Evolutionary conservation across 2,888 invertebrate genomes (phyloP).

Genomic region (Meiosimyza decipiens): DNA sequence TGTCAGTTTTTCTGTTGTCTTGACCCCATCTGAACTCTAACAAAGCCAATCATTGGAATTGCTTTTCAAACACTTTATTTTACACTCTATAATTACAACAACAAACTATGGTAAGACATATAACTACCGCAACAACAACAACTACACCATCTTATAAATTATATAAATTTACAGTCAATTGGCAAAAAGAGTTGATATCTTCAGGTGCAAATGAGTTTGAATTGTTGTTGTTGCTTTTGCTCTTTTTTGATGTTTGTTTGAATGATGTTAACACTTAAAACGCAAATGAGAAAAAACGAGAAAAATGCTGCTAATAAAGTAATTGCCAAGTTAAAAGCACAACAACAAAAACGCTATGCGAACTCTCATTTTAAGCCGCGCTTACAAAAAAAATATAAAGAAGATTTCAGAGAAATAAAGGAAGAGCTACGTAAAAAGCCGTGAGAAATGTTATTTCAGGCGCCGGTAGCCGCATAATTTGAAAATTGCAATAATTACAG

Average conservation of each 20-base stretch:
- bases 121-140: constrained; percentile 1
- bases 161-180: constrained; percentile 9
- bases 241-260: too few species aligned
- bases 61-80: constrained; percentile 19
- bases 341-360: background rate
- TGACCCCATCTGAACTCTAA: constrained; percentile 10
- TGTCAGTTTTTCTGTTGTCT: background rate
- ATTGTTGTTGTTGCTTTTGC: background rate
- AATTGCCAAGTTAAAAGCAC: background rate
- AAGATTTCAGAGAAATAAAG: background rate
- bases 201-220: constrained; percentile 24
- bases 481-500: constrained; percentile 5
- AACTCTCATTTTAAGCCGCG: background rate
- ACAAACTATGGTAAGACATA: background rate
- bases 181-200: constrained; percentile 11
- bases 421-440: background rate
- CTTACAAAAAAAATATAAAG: background rate
- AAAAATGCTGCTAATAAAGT: constrained; percentile 7
- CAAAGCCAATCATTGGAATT: constrained; percentile 13
- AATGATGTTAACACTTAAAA: background rate
- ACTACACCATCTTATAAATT: constrained; percentile 4
- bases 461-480: background rate
- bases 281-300: background rate
- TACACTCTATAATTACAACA: constrained; percentile 2
- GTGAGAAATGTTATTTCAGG: constrained; percentile 3